phyloP scores from a whole-genome alignment of 2,888 invertebrate species.

The Idaea dimidiata region DNA sequence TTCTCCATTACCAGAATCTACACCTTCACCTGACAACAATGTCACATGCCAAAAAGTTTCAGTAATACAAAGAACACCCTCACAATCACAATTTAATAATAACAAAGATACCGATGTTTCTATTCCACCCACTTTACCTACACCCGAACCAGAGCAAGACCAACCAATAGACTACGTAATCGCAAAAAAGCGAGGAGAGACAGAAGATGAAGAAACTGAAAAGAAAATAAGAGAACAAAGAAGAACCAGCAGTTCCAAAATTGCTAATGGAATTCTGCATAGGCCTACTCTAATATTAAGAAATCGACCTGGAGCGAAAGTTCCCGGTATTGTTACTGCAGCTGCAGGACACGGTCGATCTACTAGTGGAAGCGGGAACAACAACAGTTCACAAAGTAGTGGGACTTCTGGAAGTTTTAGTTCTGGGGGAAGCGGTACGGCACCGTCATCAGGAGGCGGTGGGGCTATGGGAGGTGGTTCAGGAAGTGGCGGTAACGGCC shows the following conservation, averaged over 20 bases:
- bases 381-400: constrained; percentile 74
- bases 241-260: constrained; percentile 84
- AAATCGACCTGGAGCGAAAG: constrained; percentile 78
- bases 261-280: constrained; percentile 79
- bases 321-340: constrained; percentile 85
- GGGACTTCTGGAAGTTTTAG: constrained; percentile 77
- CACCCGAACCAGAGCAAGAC: constrained; percentile 87
- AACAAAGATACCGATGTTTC: constrained; percentile 74
- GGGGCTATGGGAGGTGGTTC: constrained; percentile 84
- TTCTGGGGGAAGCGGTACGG: constrained; percentile 77
- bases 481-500: constrained; percentile 88
- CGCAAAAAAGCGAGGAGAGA: constrained; percentile 87
- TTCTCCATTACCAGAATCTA: constrained; percentile 75
- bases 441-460: constrained; percentile 82
- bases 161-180: constrained; percentile 95
- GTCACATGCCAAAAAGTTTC: constrained; percentile 87
- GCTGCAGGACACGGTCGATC: constrained; percentile 91
- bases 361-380: constrained; percentile 80
- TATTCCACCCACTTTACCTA: constrained; percentile 73
- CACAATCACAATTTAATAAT: constrained; percentile 72
- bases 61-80: constrained; percentile 91
- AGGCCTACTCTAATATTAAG: constrained; percentile 79
- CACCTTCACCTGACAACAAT: constrained; percentile 84
- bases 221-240: constrained; percentile 85
- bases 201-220: constrained; percentile 85